Base-by-base conservation (phyloP, 2,113 vertebrate species). In the Phocoena sinus region DNA sequence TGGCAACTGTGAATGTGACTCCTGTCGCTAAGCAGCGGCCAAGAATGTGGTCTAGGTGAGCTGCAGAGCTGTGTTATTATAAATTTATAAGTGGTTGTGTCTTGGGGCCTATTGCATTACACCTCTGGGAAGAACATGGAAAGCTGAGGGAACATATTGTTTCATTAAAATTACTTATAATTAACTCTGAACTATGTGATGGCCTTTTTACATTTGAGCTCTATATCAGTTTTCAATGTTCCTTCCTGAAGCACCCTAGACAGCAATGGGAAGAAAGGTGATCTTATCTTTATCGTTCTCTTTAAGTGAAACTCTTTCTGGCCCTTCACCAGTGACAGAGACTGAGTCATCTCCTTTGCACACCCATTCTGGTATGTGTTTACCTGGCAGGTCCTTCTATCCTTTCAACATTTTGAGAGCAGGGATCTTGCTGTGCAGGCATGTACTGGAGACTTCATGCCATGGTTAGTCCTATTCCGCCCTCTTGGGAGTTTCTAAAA, bases 1-100 rank as follows among this genome's bases (percentile, higher is more conserved):
- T 70, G 92, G 92, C 94, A 33, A 79, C 74, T 58, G 38, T 70
- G 90, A 97, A 96, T 67, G 97, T 95, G 98, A 98, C 95, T 97
- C 97, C 95, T 97, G 98, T 95, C 86, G 81, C 94, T 80, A 96
- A 92, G 91, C 70, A 84, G 80, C 74, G 60, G 91, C 96, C 96
- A 90, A 53, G 84, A 83, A 70, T 85, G 80, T 44, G 93, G 79
- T 94, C 91, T 90, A 84, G 88, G 93, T 92, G 96, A 96, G 84
- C 94, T 44, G 71, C 63, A 91, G 77, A 62, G 77, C 82, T 85
- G 93, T 85, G 95, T 89, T 71, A 94, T 97, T 95, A 97, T 44
- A 86, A 79, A 97, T 97, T 97, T 94, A 89, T 97, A 92, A 96
- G 80, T 91, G 31, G 53, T 20, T 96, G 84, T 38, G 31, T 83